A percentile compares a stretch with the other conserved stretches of the same genome.
phyloP scores from a whole-genome alignment of 2,113 vertebrate species.

The Archocentrus centrarchus region DNA sequence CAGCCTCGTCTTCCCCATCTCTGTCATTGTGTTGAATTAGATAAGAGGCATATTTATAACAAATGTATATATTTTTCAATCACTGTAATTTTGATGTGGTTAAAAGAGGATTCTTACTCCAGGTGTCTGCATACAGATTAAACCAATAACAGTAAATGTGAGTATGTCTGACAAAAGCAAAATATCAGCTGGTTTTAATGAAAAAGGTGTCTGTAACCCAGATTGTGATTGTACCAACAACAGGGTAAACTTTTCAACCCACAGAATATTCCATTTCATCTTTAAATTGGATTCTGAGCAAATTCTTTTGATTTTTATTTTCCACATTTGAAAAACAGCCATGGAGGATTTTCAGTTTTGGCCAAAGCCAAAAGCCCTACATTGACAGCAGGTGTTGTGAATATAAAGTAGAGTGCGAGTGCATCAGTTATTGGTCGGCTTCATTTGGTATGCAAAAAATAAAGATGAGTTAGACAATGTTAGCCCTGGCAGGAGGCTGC shows the following conservation, averaged over 20 bases:
- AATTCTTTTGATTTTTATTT: background rate
- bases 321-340: background rate
- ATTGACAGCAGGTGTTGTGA: conserved; percentile 53
- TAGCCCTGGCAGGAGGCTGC: conserved; percentile 33
- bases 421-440: conserved; percentile 48
- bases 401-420: conserved; percentile 53
- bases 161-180: accelerated
- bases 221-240: background rate
- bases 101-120: no score
- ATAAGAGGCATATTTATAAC: no score
- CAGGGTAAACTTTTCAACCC: background rate
- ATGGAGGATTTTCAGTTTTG: conserved; percentile 2
- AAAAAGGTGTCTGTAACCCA: background rate
- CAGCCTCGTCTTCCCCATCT: no score
- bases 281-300: background rate
- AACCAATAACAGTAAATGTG: background rate
- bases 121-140: no score
- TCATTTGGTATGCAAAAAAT: conserved; percentile 61
- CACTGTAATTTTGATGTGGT: no score
- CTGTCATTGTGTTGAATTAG: no score
- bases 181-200: background rate
- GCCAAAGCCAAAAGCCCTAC: conserved; percentile 34
- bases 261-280: background rate
- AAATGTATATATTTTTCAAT: no score
- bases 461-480: conserved; percentile 50